Percentiles rank a stretch among this genome's conserved stretches.
These are phyloP conservation scores for Harmothoe impar DNA, from an alignment of 2,888 invertebrate species.

Conservation along the genomic window DNA sequence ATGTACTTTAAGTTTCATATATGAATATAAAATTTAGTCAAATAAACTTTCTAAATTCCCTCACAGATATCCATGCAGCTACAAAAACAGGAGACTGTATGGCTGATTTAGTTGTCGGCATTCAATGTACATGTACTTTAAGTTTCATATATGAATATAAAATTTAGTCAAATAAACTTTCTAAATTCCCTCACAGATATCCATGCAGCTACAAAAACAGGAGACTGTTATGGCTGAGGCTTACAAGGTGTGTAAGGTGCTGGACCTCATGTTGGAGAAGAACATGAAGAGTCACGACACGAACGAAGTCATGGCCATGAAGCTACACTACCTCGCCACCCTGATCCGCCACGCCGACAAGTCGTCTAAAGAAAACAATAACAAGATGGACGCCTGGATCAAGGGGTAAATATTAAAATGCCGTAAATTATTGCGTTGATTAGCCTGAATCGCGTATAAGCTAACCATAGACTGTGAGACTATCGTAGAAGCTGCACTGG, in stretches of 20 bases:
- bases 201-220: slow-evolving; percentile 87
- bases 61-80: slow-evolving; percentile 83
- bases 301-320: slow-evolving; percentile 85
- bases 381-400: slow-evolving; percentile 75
- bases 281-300: slow-evolving; percentile 90
- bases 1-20: too few relatives aligned
- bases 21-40: background rate
- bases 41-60: slow-evolving; percentile 76
- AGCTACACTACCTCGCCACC: slow-evolving; percentile 77
- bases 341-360: slow-evolving; percentile 53
- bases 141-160: background rate
- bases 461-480: too few relatives aligned
- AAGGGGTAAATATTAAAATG: slow-evolving; percentile 74
- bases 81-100: slow-evolving; percentile 88
- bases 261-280: slow-evolving; percentile 93
- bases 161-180: slow-evolving; percentile 76
- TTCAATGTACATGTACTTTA: too few relatives aligned
- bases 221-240: slow-evolving; percentile 90
- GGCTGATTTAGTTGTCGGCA: too few relatives aligned
- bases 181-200: slow-evolving; percentile 69
- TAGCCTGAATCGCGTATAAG: too few relatives aligned
- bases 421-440: too few relatives aligned
- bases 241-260: slow-evolving; percentile 89
- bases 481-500: too few relatives aligned
- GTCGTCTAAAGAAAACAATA: slow-evolving; percentile 69